Evolutionary conservation across 2,797 vertebrate species (phyloP).

Genomic region (Tinamus major): DNA sequence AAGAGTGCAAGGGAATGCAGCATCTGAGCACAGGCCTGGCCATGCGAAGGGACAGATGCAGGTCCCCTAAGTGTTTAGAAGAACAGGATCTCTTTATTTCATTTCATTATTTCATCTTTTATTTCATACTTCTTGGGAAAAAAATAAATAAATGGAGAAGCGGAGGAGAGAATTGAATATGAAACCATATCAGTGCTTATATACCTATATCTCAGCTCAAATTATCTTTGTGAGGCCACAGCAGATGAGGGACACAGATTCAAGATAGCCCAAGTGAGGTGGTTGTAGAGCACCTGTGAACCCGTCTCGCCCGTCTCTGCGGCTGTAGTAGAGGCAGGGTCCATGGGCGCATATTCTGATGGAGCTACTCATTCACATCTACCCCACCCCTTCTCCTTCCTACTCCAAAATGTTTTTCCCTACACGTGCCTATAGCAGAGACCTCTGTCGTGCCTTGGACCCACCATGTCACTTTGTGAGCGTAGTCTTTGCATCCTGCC

Average conservation of each 20-base stretch:
- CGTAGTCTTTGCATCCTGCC: not conserved
- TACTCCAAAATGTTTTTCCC: not conserved
- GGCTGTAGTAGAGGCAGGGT: not conserved
- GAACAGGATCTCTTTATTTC: not conserved
- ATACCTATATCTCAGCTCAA: not conserved
- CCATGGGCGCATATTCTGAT: not conserved
- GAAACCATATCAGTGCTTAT: not conserved
- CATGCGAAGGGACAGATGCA: not conserved
- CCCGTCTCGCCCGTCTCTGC: not conserved
- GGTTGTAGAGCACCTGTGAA: not conserved
- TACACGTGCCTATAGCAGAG: not conserved
- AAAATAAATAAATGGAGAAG: not conserved
- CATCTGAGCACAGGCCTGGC: not conserved
- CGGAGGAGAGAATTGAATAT: not conserved
- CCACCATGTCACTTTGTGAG: not conserved
- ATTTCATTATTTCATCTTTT: not conserved
- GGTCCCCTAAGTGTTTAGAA: not conserved
- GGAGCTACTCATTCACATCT: not conserved
- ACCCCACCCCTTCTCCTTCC: not conserved
- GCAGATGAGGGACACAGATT: not conserved
- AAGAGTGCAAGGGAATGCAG: not conserved
- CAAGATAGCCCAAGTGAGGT: not conserved
- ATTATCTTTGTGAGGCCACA: not conserved
- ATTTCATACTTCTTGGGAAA: not conserved
- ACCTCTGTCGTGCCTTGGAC: not conserved